Conservation (phyloP, 2,797 vertebrate genomes). For the Enteromius unitaeniatus region DNA sequence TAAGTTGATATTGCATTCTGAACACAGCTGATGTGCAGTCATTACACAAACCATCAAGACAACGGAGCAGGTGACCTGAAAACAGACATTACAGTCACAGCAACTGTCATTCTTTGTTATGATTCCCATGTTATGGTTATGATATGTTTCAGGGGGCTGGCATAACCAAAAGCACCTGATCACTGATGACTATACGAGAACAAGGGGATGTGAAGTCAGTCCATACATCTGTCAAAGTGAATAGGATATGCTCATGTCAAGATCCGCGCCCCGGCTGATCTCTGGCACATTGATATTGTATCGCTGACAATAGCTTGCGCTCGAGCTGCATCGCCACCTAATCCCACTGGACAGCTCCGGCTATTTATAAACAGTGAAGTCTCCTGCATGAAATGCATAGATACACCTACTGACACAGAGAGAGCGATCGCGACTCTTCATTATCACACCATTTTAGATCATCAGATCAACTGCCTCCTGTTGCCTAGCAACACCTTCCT, state of each 20-base stretch:
- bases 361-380: constrained; percentile 63
- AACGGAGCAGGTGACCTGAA: constrained; percentile 25
- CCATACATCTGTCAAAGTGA: constrained; percentile 50
- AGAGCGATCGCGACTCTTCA: constrained; percentile 42
- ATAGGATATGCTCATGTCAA: constrained; percentile 39
- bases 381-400: constrained; percentile 49
- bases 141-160: constrained; percentile 17
- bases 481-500: constrained; percentile 63
- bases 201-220: constrained; percentile 7
- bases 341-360: constrained; percentile 72
- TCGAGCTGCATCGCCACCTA: constrained; percentile 64
- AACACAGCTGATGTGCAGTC: not conserved
- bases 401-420: constrained; percentile 55
- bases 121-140: constrained; percentile 25
- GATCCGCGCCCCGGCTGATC: constrained; percentile 56
- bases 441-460: constrained; percentile 51
- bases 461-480: constrained; percentile 50
- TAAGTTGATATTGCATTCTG: not conserved
- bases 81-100: not conserved
- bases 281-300: constrained; percentile 55
- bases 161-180: constrained; percentile 32
- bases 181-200: constrained; percentile 19
- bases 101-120: not conserved
- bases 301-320: constrained; percentile 61
- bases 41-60: not conserved